Evolutionary conservation across 2,888 invertebrate genomes (phyloP).

Genomic region (Macropis europaea): DNA sequence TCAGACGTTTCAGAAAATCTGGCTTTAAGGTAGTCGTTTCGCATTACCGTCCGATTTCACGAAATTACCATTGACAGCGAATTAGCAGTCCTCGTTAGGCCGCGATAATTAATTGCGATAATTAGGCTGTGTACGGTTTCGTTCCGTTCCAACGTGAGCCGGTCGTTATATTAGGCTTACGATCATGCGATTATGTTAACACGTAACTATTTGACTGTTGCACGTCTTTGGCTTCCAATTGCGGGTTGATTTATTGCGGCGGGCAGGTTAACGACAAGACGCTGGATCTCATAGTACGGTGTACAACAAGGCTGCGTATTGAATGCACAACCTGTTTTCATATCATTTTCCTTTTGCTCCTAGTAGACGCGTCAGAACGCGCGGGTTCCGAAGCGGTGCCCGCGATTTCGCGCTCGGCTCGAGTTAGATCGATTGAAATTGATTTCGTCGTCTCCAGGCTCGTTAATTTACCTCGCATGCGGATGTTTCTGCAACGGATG

Average conservation of each 20-base stretch:
- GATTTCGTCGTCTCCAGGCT: constrained; percentile 7
- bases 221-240: constrained; percentile 34
- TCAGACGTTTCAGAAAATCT: no score
- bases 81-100: constrained; percentile 4
- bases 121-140: constrained; percentile 20
- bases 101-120: constrained; percentile 35
- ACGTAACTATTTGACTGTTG: constrained; percentile 30
- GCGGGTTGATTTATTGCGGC: constrained; percentile 38
- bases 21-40: background rate
- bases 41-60: constrained; percentile 3
- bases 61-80: constrained; percentile 37
- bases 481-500: background rate
- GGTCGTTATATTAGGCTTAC: constrained; percentile 13
- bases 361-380: background rate
- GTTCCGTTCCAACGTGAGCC: constrained; percentile 1
- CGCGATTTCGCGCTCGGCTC: constrained; percentile 32
- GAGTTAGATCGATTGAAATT: constrained; percentile 40
- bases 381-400: background rate
- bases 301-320: constrained; percentile 28
- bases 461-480: background rate
- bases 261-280: constrained; percentile 22
- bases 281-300: constrained; percentile 17
- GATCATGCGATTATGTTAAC: constrained; percentile 41
- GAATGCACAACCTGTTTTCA: constrained; percentile 37
- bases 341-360: constrained; percentile 36